A percentile compares a stretch with the other conserved stretches of the same genome.
phyloP scores from a whole-genome alignment of 2,888 invertebrate genomes.

The Tortrix viridana region DNA sequence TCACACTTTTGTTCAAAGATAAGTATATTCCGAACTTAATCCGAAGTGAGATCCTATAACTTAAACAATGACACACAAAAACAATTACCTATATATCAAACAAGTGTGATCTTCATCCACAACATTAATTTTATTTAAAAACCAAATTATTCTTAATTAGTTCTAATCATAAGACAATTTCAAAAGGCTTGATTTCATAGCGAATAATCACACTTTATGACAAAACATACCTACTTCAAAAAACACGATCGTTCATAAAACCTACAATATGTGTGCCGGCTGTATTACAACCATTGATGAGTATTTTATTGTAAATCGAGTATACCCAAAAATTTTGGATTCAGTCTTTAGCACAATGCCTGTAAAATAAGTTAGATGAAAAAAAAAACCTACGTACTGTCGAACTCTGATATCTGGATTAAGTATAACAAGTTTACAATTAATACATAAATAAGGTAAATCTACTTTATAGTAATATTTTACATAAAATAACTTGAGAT shows the following conservation, averaged over 20 bases:
- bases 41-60: slow-evolving; percentile 74
- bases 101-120: slow-evolving; percentile 21
- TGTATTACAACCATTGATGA: slow-evolving; percentile 23
- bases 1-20: slow-evolving; percentile 37
- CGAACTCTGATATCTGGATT: slow-evolving; percentile 22
- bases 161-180: slow-evolving; percentile 23
- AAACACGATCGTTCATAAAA: slow-evolving; percentile 13
- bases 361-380: slow-evolving; percentile 18
- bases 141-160: slow-evolving; percentile 32
- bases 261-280: slow-evolving; percentile 15
- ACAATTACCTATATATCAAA: slow-evolving; percentile 36
- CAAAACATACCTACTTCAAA: slow-evolving; percentile 6
- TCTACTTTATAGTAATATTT: slow-evolving; percentile 66
- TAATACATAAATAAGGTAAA: slow-evolving; percentile 75
- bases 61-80: slow-evolving; percentile 61
- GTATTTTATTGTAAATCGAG: slow-evolving; percentile 28
- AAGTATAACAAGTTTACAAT: slow-evolving; percentile 32
- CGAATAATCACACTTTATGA: slow-evolving; percentile 6
- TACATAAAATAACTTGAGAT: slow-evolving; percentile 81
- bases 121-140: slow-evolving; percentile 11
- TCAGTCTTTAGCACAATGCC: slow-evolving; percentile 32
- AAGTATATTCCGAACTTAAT: slow-evolving; percentile 59
- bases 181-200: slow-evolving; percentile 3
- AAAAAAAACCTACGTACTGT: slow-evolving; percentile 22
- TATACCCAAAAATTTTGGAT: slow-evolving; percentile 25